Base-by-base conservation (phyloP, 2,888 invertebrate species). In the Calameuta idolon region DNA sequence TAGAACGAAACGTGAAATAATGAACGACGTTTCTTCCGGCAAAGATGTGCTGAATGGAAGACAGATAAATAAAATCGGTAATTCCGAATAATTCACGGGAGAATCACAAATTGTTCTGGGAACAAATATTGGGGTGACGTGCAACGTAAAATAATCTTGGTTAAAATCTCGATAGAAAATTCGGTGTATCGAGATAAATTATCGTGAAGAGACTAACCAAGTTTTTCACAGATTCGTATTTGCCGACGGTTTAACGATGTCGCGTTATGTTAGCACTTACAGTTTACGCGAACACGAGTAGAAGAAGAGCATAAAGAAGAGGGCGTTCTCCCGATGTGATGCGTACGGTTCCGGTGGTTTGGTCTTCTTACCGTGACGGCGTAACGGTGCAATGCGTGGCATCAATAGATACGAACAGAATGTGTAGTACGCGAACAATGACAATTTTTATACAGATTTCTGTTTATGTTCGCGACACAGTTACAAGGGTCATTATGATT, bases 321-420 rank as follows among this genome's bases (percentile, higher is more conserved):
- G 74, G 35, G 77, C 12, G 37, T 37, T 74, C 69, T 34, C 23
- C 9, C 37, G 40, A 78, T 75, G 55, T 55, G 55, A 55, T 55
- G 55, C 75, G 30, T 40, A 75, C 55, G 77, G 80, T 82, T 80
- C 81, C 87, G 85, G 83, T 82, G 86, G 81, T 89, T 84, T 83
- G 83, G 85, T 87, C 88, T 85, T 84, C 82, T 82, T 82, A 87
- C 85, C 88, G 86, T 88, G 87, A 89, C 89, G 87, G 79, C 77
- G 84, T 87, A 89, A 89, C 89, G 88, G 89, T 87, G 86, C 86
- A 83, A 77, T 87, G 88, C 84, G 85, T 87, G 84, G 79, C 80
- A 82, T 81, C 81, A 78, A 82, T 55, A 69, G 33, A 69, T 34
- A 76, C n/a, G 37, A 34, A 69, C 31, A 71, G 23, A 71, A 34